Evolutionary conservation across 2,888 invertebrate species (phyloP).

Genomic region (Caradrina clavipalpis): DNA sequence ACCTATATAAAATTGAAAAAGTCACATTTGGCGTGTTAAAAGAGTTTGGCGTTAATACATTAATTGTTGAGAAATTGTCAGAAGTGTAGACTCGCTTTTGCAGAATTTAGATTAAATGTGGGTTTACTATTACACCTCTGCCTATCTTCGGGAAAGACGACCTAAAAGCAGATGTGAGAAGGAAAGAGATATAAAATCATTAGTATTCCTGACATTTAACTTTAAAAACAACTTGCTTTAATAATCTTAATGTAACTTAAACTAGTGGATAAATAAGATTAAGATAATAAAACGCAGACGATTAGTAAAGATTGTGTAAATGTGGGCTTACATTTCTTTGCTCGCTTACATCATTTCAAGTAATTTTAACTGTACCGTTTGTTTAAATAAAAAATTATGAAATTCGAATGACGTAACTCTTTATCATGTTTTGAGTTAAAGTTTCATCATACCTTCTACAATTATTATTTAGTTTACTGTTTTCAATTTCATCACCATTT

Average conservation of each 20-base stretch:
- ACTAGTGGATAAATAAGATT: slow-evolving; percentile 38
- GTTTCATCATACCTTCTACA: slow-evolving; percentile 11
- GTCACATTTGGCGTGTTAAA: too few relatives aligned
- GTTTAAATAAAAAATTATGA: slow-evolving; percentile 2
- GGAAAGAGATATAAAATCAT: background rate
- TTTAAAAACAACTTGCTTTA: slow-evolving; percentile 4
- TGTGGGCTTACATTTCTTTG: background rate
- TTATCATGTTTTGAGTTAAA: slow-evolving; percentile 3
- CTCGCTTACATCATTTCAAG: slow-evolving; percentile 6
- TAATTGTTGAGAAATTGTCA: too few relatives aligned
- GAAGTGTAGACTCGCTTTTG: too few relatives aligned
- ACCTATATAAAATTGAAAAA: too few relatives aligned
- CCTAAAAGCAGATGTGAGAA: background rate
- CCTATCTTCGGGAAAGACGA: background rate
- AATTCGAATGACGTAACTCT: slow-evolving; percentile 9
- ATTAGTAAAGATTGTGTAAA: slow-evolving; percentile 21
- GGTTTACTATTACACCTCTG: too few relatives aligned
- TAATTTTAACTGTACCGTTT: background rate
- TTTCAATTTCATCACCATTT: background rate
- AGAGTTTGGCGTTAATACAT: too few relatives aligned
- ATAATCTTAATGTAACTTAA: slow-evolving; percentile 14
- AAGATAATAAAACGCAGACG: slow-evolving; percentile 20
- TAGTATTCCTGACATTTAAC: background rate
- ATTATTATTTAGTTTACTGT: background rate
- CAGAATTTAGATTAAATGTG: too few relatives aligned